These are phyloP conservation scores for Thunnus maccoyii DNA, from an alignment of 2,113 vertebrate genomes.

Conservation along the genomic window DNA sequence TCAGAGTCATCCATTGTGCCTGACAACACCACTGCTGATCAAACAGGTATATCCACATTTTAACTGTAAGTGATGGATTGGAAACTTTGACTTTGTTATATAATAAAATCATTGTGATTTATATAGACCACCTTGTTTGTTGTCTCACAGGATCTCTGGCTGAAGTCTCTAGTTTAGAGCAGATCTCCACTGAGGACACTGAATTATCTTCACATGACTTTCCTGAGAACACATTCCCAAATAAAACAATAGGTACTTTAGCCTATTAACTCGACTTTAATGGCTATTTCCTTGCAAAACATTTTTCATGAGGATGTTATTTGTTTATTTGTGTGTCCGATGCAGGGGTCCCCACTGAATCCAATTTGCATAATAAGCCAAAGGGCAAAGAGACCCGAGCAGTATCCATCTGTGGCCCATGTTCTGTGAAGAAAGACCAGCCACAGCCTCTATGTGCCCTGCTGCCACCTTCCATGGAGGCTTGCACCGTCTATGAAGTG, in stretches of 20 bases:
- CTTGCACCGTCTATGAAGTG: constrained; percentile 11
- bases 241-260: constrained; percentile 26
- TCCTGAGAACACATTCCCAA: constrained; percentile 16
- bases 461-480: constrained; percentile 10
- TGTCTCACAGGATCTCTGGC: constrained; percentile 27
- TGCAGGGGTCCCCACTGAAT: constrained; percentile 16
- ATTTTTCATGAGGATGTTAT: not conserved
- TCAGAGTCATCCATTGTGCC: not conserved
- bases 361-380: not conserved
- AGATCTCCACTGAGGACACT: constrained; percentile 39
- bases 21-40: not conserved
- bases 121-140: not conserved
- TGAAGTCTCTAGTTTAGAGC: constrained; percentile 40
- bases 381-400: not conserved
- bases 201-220: constrained; percentile 44
- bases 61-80: not conserved
- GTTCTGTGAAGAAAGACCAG: constrained; percentile 31
- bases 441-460: constrained; percentile 21
- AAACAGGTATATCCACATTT: constrained; percentile 44
- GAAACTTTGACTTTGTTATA: not conserved
- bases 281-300: not conserved
- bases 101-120: not conserved
- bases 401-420: not conserved
- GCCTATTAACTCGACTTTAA: not conserved
- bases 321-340: not conserved